Evolutionary conservation across 2,888 invertebrate genomes (phyloP), one percentile per base, ranked within the genome.

Genomic region (Tetramorium bicarinatum): DNA sequence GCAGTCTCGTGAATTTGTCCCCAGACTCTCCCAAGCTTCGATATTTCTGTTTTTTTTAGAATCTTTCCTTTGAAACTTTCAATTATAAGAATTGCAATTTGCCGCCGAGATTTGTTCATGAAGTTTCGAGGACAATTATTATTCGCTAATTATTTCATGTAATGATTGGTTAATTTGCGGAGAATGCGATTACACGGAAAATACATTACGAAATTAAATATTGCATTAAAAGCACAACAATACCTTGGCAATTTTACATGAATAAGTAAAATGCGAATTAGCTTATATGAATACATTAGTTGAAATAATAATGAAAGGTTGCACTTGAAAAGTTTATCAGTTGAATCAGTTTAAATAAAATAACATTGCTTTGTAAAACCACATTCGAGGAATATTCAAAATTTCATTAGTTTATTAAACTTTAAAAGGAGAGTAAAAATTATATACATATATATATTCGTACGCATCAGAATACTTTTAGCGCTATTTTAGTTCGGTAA

Each of bases 1-100:
- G 74, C 71, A 59, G 21, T 76, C 80, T 81, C 66, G 82, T 61
- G 87, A 84, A 86, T 87, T 79, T 77, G 76, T 67, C 59, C 69
- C 67, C 76, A 25, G 75, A 66, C 81, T 67, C 72, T 61, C 75
- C 71, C 72, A 38, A 74, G 72, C 72, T 62, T 59, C 81, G 64
- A 54, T 54, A 79, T 80, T 79, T 76, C 15, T 38, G 18, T 41
- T 54, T 38, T n/a, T 41, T 44, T 49, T 38, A 11, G 7, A 38
- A 38, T 38, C 18, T 38, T 11, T 66, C 66, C 56, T 66, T 81
- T 47, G 21, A 38, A 49, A 49, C 13, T 66, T 54, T 67, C 41
- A 2, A 25, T 25, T 56, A 41, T 56, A 41, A 29, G 9, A 41
- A 67, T 15, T 49, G 25, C 66, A 75, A 34, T 38, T 38, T n/a